phyloP scores from a whole-genome alignment of 1,140 invertebrate genomes.

The Phymorhynchus buccinoides region DNA sequence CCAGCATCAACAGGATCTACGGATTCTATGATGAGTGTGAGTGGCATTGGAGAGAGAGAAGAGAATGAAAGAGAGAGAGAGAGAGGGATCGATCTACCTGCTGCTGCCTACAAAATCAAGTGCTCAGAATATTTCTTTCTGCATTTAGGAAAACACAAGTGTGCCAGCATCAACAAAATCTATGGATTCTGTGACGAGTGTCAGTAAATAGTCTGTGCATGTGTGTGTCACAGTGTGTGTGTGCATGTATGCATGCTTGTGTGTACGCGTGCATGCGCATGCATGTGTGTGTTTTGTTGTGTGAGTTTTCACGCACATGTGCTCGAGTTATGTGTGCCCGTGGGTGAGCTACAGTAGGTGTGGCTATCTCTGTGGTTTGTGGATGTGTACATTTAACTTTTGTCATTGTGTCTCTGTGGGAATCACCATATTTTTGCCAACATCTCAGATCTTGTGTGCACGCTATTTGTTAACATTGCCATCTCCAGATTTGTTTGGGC shows the following conservation, averaged over 20 bases:
- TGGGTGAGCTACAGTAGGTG: no score
- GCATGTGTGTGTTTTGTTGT: neutral
- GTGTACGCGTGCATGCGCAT: neutral
- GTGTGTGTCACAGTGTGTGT: neutral
- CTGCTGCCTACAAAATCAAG: conserved; percentile 73
- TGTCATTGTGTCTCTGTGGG: no score
- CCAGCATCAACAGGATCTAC: conserved; percentile 79
- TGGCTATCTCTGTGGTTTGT: no score
- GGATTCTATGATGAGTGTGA: conserved; percentile 76
- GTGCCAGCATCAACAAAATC: conserved; percentile 79
- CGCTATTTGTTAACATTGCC: no score
- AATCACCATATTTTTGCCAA: no score
- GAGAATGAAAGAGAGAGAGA: no score
- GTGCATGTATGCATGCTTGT: neutral
- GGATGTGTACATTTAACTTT: no score
- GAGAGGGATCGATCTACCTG: no score
- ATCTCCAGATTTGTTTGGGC: no score
- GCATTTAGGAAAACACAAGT: conserved; percentile 81
- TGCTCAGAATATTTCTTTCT: conserved; percentile 80
- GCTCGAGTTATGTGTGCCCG: no score
- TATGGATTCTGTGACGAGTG: conserved; percentile 76
- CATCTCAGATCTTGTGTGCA: no score
- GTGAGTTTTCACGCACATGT: no score
- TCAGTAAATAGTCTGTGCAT: neutral
- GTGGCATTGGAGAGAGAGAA: conserved; percentile 40